Evolutionary conservation across 2,797 vertebrate species (phyloP).

Genomic region (Anguilla megastoma): DNA sequence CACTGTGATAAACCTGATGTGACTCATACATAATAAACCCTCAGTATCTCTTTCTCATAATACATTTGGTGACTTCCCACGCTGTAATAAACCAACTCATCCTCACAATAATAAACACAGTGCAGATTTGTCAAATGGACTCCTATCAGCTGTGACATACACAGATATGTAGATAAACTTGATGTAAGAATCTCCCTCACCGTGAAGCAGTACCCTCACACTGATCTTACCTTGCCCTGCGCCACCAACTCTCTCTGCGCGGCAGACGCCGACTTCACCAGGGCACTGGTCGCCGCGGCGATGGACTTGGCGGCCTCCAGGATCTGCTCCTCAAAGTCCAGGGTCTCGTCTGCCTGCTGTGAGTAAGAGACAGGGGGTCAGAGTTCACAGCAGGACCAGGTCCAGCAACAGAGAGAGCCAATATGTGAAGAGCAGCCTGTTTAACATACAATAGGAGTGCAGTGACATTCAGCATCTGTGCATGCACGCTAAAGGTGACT

Average conservation of each 20-base stretch:
- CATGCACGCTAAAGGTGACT: background rate
- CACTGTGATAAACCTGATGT: background rate
- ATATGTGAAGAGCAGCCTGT: background rate
- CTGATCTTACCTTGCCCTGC: constrained; percentile 88
- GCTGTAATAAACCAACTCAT: background rate
- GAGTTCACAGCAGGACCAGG: background rate
- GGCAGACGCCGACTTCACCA: constrained; percentile 97
- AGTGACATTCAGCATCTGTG: background rate
- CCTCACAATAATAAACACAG: background rate
- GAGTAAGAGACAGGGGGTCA: constrained; percentile 62
- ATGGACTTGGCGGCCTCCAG: constrained; percentile 97
- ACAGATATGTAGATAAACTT: background rate
- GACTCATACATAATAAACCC: background rate
- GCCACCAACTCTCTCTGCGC: constrained; percentile 97
- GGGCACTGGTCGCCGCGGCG: constrained; percentile 92
- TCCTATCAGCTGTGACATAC: too few relatives aligned
- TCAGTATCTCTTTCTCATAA: background rate
- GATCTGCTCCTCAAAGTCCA: constrained; percentile 99
- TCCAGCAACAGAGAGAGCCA: background rate
- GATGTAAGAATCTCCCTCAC: background rate
- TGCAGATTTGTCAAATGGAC: too few relatives aligned
- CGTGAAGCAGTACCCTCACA: background rate
- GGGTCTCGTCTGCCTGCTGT: constrained; percentile 95
- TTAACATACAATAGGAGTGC: background rate
- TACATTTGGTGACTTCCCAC: background rate